Conservation (phyloP, 2,113 vertebrate species). For the Crotalus tigris region DNA sequence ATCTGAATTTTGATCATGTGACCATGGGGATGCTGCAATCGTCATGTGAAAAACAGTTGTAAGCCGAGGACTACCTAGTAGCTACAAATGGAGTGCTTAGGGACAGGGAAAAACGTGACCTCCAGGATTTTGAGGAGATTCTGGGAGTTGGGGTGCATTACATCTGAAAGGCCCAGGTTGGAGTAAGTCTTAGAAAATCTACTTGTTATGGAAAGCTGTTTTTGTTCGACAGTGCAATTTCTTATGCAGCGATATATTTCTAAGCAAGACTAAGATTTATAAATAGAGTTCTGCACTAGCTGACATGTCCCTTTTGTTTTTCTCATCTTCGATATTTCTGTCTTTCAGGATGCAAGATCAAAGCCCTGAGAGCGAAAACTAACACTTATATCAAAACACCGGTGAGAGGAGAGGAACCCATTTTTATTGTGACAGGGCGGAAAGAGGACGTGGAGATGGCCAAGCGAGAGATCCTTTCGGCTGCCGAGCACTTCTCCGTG, state of each 20-base stretch:
- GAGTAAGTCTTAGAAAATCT: neutral
- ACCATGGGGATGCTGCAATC: neutral
- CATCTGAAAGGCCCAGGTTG: neutral
- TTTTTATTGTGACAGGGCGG: conserved; percentile 94
- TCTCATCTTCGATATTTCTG: neutral
- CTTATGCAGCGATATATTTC: neutral
- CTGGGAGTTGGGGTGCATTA: neutral
- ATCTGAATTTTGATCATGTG: neutral
- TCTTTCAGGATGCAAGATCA: conserved; percentile 91
- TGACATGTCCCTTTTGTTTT: accelerated
- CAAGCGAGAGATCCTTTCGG: conserved; percentile 91
- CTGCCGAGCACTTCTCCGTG: conserved; percentile 94
- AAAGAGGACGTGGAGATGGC: conserved; percentile 97
- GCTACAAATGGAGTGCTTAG: neutral
- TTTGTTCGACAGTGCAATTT: neutral
- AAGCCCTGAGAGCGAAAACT: conserved; percentile 93
- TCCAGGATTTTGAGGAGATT: neutral
- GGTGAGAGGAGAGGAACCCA: conserved; percentile 87
- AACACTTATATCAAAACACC: conserved; percentile 98
- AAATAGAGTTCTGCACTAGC: neutral
- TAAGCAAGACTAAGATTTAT: neutral
- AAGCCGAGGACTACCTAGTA: neutral
- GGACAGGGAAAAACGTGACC: neutral
- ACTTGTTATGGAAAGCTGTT: neutral
- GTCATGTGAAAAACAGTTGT: neutral